Evolutionary conservation across 2,797 vertebrate genomes (phyloP), one percentile per base, ranked within the genome.

Genomic region (Peromyscus melanophrys): DNA sequence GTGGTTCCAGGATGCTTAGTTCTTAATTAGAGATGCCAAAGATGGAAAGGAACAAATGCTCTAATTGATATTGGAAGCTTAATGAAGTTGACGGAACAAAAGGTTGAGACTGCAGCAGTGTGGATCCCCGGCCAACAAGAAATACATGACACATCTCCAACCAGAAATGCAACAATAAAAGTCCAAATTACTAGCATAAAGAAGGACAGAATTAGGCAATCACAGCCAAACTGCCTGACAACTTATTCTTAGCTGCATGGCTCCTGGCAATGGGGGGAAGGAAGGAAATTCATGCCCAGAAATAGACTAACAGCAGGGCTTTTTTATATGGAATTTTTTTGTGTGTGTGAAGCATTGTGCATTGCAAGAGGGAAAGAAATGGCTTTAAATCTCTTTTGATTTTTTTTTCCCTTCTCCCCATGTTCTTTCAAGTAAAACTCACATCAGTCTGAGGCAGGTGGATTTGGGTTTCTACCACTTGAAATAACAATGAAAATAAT

Each of bases 161-260:
- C 97, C 98, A 98, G 97, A 97, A 65, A 96, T 80, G 92, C 96
- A 97, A 97, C 96, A 97, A 98, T 97, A 94, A 97, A 98, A 96
- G 89, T 92, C 81, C 92, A 97, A 98, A 98, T 98, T 98, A 97
- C 95, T 76, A 95, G 94, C 76, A 97, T 95, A 97, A 98, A 98
- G 96, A 96, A 97, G 97, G 97, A 97, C 97, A 94, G 82, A 97
- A 98, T 96, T 59, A 97, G 96, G 97, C 97, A 98, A 98, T 97
- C 98, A 98, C 92, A 97, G 83, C 95, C 96, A 94, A 95, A 94
- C 97, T 90, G 96, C 96, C 97, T 97, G 98, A 96, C 85, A 89
- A 76, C 69, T 91, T 95, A 76, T 97, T 96, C 97, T 97, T 97
- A 89, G 89, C 82, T 4, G 46, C 96, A 76, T 92, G 93, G 92